Evolutionary conservation across 2,888 invertebrate species (phyloP).

Genomic region (Andrena fulva): DNA sequence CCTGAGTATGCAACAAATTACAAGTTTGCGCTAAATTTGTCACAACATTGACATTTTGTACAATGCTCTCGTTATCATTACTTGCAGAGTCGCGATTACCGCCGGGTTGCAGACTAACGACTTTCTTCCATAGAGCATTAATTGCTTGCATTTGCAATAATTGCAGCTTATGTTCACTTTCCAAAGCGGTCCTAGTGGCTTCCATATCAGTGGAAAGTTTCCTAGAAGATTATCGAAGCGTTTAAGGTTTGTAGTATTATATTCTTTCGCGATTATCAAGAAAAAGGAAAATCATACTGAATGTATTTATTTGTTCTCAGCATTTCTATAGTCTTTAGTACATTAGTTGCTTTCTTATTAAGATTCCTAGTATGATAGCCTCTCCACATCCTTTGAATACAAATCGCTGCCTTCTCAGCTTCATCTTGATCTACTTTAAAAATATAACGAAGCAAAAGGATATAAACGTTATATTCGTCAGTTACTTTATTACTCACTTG

Average conservation of each 20-base stretch:
- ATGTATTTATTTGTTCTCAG: conserved; percentile 93
- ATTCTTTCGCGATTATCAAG: not conserved
- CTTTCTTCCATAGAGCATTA: conserved; percentile 95
- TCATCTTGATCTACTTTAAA: conserved; percentile 77
- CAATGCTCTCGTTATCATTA: conserved; percentile 77
- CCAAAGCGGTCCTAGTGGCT: conserved; percentile 92
- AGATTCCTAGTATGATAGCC: conserved; percentile 92
- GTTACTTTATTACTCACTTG: not conserved
- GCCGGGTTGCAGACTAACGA: conserved; percentile 88
- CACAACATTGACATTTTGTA: conserved; percentile 88
- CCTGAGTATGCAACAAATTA: conserved; percentile 90
- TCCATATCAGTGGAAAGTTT: conserved; percentile 94
- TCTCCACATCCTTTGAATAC: conserved; percentile 94
- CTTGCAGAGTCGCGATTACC: conserved; percentile 73
- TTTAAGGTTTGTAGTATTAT: conserved; percentile 9
- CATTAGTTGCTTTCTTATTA: conserved; percentile 88
- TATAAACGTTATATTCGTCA: not conserved
- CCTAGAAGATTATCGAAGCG: conserved; percentile 83
- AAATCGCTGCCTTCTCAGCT: conserved; percentile 88
- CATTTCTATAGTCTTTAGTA: conserved; percentile 90
- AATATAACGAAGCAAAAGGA: not conserved
- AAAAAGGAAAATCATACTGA: conserved; percentile 87
- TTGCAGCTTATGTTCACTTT: conserved; percentile 94
- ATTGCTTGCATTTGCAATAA: conserved; percentile 96
- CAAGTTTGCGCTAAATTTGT: conserved; percentile 92